Evolutionary conservation across 2,113 vertebrate genomes (phyloP), one percentile per base, ranked within the genome.

Genomic region (Heterochromis multidens): DNA sequence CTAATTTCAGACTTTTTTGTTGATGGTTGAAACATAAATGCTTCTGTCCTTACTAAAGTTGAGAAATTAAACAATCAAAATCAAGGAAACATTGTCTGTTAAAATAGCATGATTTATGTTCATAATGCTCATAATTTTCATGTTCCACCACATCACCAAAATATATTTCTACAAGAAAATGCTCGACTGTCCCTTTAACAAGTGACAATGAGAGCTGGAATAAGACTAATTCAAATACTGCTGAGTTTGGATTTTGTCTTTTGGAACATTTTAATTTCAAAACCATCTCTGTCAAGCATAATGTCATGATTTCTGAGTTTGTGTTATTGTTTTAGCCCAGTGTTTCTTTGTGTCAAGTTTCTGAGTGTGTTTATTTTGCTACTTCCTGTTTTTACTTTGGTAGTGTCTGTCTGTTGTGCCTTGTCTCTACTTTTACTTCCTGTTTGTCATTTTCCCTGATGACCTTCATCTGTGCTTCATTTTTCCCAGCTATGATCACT

Each of bases 51-150:
- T 70, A 11, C 27, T 70, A 23, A 14, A 46, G 0, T 4, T 27
- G 63, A 31, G 0, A 67, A 67, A 43, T 67, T 25, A 67, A 25
- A 43, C 9, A 16, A 65, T 25, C n/a, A 46, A 19, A 52, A 19
- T 7, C 7, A 37, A 37, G 9, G 17, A 19, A 19, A 17, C 40
- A 7, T 6, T 7, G 17, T 49, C 16, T 49, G 4, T 43, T 14
- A 43, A 49, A 67, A 67, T 43, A 0, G 1, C 14, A 46, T 0
- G 1, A 37, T 2, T 46, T 27, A 43, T 70, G 37, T 70, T 46
- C 37, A 35, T 67, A n/a, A 43, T 40, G 40, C 25, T 40, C 21
- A 25, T 25, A 23, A 27, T 70, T 70, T 1, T 67, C n/a, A 27
- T 17, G 23, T 17, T 67, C 0, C 14, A 43, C 37, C 37, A 25